Evolutionary conservation across 1,140 invertebrate genomes (phyloP).

Genomic region (Bombus sibiricus): DNA sequence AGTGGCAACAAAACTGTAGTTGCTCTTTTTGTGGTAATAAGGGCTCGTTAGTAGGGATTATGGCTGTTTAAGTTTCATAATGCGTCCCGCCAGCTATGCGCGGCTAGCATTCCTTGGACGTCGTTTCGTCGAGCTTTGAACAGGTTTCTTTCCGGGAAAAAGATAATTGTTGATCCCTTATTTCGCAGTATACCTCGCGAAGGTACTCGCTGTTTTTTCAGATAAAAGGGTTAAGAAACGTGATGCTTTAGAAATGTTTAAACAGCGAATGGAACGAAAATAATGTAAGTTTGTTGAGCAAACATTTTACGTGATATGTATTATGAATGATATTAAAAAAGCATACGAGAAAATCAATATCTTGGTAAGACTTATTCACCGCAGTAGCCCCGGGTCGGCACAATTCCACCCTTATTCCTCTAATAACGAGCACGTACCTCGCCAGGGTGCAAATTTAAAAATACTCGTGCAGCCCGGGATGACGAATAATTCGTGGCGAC

Average conservation of each 20-base stretch:
- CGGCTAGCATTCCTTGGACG: too few relatives aligned
- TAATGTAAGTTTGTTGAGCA: background rate
- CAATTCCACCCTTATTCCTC: slow-evolving; percentile 9
- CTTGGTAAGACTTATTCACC: background rate
- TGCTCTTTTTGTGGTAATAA: background rate
- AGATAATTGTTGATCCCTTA: background rate
- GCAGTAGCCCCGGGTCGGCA: background rate
- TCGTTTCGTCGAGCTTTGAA: background rate
- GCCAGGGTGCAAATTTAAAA: slow-evolving; percentile 16
- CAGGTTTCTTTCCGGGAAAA: background rate
- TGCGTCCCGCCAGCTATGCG: background rate
- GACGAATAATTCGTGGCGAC: slow-evolving; percentile 30
- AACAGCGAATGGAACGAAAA: background rate
- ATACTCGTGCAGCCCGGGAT: background rate
- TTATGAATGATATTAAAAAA: background rate
- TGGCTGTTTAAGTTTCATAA: slow-evolving; percentile 19
- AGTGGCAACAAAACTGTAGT: background rate
- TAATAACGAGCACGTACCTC: slow-evolving; percentile 21
- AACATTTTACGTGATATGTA: background rate
- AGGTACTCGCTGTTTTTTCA: background rate
- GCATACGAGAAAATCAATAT: background rate
- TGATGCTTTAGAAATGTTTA: background rate
- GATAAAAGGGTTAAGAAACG: background rate
- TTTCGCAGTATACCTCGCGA: background rate
- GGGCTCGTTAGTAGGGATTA: slow-evolving; percentile 27